Conservation (phyloP, 2,888 invertebrate species). For the Netelia virgata region DNA sequence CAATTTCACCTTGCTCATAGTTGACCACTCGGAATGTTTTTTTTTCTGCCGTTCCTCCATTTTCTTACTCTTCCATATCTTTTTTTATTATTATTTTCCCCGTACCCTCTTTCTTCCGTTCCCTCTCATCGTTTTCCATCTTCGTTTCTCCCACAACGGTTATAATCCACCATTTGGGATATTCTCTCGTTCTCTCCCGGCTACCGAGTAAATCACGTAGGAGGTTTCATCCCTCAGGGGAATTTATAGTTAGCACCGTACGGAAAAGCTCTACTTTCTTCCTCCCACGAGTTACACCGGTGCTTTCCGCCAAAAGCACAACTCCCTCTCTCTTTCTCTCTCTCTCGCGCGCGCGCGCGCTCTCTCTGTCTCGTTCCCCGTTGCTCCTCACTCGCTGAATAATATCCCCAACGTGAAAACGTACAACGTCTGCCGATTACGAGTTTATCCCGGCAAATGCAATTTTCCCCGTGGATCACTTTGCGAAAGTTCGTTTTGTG, state of each 20-base stretch:
- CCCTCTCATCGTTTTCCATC: constrained; percentile 51
- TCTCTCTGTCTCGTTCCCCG: constrained; percentile 22
- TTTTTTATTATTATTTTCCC: constrained; percentile 32
- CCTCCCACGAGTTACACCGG: constrained; percentile 18
- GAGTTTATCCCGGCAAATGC: constrained; percentile 41
- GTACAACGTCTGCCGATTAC: constrained; percentile 61
- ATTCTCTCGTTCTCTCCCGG: constrained; percentile 56
- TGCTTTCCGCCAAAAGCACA: constrained; percentile 69
- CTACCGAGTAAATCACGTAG: constrained; percentile 76
- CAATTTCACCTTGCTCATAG: constrained; percentile 71
- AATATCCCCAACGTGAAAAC: constrained; percentile 73
- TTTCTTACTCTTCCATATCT: constrained; percentile 39
- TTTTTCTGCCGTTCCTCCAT: constrained; percentile 55
- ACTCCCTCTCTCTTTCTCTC: constrained; percentile 19
- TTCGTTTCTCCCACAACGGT: constrained; percentile 50
- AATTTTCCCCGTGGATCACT: constrained; percentile 52
- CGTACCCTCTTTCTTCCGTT: constrained; percentile 48
- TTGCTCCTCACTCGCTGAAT: constrained; percentile 42
- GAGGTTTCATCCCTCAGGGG: constrained; percentile 59
- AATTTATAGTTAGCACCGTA: constrained; percentile 77
- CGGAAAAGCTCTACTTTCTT: constrained; percentile 43
- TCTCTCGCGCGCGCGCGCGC: not conserved
- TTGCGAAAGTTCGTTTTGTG: not conserved
- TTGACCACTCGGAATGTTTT: constrained; percentile 48
- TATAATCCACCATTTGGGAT: constrained; percentile 62